Evolutionary conservation across 1,140 invertebrate genomes (phyloP).

Genomic region (Probaryconus sp.): DNA sequence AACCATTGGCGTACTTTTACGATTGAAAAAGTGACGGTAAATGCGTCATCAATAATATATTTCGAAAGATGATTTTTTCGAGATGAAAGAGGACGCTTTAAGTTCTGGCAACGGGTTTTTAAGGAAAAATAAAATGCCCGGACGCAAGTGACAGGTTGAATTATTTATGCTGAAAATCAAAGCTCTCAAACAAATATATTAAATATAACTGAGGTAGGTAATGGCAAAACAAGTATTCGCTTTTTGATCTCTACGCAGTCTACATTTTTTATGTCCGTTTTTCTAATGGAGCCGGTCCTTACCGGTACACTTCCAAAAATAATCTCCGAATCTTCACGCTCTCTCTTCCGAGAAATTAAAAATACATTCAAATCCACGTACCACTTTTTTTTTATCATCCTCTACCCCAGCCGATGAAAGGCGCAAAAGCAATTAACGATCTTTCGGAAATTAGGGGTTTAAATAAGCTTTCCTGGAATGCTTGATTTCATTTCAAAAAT

Average conservation of each 20-base stretch:
- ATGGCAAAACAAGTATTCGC: too few relatives aligned
- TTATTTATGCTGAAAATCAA: too few relatives aligned
- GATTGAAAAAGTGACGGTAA: slow-evolving; percentile 12
- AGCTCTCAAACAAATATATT: slow-evolving; percentile 28
- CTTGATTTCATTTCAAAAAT: too few relatives aligned
- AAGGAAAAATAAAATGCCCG: too few relatives aligned
- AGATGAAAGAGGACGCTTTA: slow-evolving; percentile 20
- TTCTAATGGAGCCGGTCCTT: background rate
- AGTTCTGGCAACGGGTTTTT: too few relatives aligned
- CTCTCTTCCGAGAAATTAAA: slow-evolving; percentile 40
- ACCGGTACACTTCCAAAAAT: slow-evolving; percentile 32
- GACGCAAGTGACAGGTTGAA: too few relatives aligned
- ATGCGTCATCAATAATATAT: slow-evolving; percentile 22
- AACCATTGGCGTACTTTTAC: slow-evolving; percentile 10
- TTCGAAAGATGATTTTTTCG: background rate
- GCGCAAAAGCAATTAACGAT: slow-evolving; percentile 13
- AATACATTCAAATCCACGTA: slow-evolving; percentile 40
- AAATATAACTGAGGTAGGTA: slow-evolving; percentile 8
- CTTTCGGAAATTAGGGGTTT: slow-evolving; percentile 27
- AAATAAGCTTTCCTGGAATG: too few relatives aligned
- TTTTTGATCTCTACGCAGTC: background rate
- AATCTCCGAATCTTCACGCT: slow-evolving; percentile 24
- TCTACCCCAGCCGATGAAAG: too few relatives aligned
- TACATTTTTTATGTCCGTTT: slow-evolving; percentile 17
- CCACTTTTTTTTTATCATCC: slow-evolving; percentile 19